Percentiles rank a stretch among this genome's conserved stretches.
Evolutionary conservation across 2,113 vertebrate species (phyloP).

Genomic region (Athene cunicularia): DNA sequence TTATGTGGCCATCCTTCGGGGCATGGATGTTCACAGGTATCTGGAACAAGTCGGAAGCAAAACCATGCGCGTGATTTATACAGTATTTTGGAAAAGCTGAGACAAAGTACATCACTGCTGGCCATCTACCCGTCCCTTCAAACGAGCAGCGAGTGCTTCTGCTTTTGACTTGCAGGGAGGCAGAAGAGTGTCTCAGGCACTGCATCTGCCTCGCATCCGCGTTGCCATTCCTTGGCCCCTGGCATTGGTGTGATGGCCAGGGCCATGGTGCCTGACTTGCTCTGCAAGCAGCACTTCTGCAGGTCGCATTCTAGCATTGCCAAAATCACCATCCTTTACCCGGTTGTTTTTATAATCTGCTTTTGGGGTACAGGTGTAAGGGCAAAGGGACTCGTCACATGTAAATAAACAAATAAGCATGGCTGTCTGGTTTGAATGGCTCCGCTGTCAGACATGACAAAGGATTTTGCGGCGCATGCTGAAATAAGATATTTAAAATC

Average conservation of each 20-base stretch:
- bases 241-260: not conserved
- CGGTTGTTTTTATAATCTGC: not conserved
- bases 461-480: not conserved
- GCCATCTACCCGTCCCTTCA: not conserved
- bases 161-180: not conserved
- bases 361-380: not conserved
- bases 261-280: not conserved
- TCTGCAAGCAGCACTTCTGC: not conserved
- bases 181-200: not conserved
- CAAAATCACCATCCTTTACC: not conserved
- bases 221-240: not conserved
- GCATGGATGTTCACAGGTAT: not conserved
- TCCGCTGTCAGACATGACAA: not conserved
- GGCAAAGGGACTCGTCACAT: not conserved
- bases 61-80: accelerated
- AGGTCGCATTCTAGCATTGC: not conserved
- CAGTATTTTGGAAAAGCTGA: not conserved
- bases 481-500: not conserved
- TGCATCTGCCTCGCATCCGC: accelerated
- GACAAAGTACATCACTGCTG: not conserved
- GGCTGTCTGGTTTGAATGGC: not conserved
- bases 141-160: accelerated
- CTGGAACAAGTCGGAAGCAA: not conserved
- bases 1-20: not conserved
- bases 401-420: not conserved